Evolutionary conservation across 2,888 invertebrate species (phyloP), one percentile per base, ranked within the genome.

Genomic region (Alcis repandata): DNA sequence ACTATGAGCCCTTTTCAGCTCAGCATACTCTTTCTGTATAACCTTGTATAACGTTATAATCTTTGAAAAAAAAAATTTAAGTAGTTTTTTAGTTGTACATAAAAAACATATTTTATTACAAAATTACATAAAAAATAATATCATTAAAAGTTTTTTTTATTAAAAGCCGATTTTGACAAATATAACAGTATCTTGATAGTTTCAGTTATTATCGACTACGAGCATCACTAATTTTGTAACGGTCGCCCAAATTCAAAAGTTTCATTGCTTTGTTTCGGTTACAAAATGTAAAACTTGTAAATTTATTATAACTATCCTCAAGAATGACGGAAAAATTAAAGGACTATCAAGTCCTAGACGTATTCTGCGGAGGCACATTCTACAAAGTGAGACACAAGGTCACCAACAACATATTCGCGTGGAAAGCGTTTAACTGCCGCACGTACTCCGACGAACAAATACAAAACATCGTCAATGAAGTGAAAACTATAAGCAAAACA

Each of bases 371-470:
- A 68, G 92, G 92, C 73, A 90, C 92, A 77, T 90, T 92, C 86
- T 93, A 93, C 74, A 93, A 93, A 90, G 93, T 94, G 76, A 86
- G 86, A 76, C 92, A 93, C 90, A 93, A 93, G 90, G 90, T 89
- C 88, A 92, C 90, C 72, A 88, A 90, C 82, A 89, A 89, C 77
- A 87, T 92, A 83, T 92, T 90, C 80, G 88, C 91, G 77, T 94
- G 93, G 93, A 92, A 90, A 83, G 93, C 93, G 70, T 90, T 85
- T 84, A 84, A 93, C 79, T 93, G 92, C 75, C 87, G 87, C 70
- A 81, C 84, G 75, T 90, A 86, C 79, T 84, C 89, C 63, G 85
- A 87, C 77, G 85, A 89, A 79, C 89, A 91, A 82, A 86, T 93
- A 84, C 86, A 90, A 81, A 88, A 86, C 77, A 85, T 92, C 71